phyloP scores from a whole-genome alignment of 1,140 invertebrate species.

The Orussus abietinus region DNA sequence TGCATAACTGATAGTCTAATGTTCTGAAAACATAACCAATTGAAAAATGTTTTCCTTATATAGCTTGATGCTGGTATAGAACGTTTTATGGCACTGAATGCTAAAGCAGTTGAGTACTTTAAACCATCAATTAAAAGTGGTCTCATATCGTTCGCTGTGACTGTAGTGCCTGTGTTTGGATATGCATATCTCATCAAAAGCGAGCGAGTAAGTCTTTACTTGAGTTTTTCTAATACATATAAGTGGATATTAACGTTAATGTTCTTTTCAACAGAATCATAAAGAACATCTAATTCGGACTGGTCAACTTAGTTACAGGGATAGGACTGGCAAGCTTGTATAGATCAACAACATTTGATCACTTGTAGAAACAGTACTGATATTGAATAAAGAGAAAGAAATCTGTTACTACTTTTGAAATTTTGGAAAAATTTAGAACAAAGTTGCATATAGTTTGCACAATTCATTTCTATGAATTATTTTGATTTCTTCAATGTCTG shows the following conservation, averaged over 20 bases:
- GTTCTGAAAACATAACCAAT: constrained; percentile 11
- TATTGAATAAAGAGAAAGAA: constrained; percentile 8
- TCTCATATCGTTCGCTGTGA: constrained; percentile 51
- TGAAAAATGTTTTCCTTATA: constrained; percentile 40
- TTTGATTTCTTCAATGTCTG: constrained; percentile 7
- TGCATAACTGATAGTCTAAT: constrained; percentile 11
- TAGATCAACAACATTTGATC: constrained; percentile 28
- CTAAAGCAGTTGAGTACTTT: constrained; percentile 63
- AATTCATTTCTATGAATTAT: neutral
- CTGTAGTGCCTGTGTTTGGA: constrained; percentile 58
- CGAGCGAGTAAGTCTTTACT: constrained; percentile 40
- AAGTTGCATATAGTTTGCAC: constrained; percentile 1
- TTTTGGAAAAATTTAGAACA: neutral
- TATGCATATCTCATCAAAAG: constrained; percentile 56
- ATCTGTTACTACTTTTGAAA: neutral
- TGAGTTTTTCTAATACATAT: constrained; percentile 11
- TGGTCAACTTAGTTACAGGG: constrained; percentile 69
- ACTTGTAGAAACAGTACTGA: constrained; percentile 6
- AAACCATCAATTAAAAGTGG: constrained; percentile 61
- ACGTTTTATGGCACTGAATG: constrained; percentile 66
- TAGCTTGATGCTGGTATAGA: constrained; percentile 75
- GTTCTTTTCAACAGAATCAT: constrained; percentile 43
- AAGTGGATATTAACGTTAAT: constrained; percentile 2
- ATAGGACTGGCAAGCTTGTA: constrained; percentile 61
- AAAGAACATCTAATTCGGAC: constrained; percentile 59